Evolutionary conservation across 2,113 vertebrate species (phyloP), one percentile per base, ranked within the genome.

Genomic region (Haplochromis burtoni): DNA sequence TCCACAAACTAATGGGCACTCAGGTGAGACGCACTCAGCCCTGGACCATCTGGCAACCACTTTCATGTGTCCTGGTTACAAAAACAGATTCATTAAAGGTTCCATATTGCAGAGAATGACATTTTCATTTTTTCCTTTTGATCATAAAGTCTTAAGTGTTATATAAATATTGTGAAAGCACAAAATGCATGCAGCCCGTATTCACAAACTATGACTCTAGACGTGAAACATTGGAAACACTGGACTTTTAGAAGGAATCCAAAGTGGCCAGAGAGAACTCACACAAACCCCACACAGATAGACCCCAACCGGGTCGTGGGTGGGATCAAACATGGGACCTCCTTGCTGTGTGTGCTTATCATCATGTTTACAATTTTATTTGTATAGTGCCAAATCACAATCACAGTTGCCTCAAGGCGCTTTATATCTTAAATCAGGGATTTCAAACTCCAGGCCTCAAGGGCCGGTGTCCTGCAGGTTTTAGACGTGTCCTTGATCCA

Each of bases 11-110:
- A 79, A 66, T 83, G 17, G 19, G 13, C 80, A 78, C 21, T 61
- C 63, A 86, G 59, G 53, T 90, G 73, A 84, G 90, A 82, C 45
- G 3, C 55, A 73, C 78, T 89, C 31, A 10, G 17, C 49, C 33
- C 73, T 4, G 45, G 14, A 86, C 80, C 87, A 93, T 91, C 86
- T 93, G 90, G 45, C 66, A 82, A 19, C 38, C 83, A 81, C 66
- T 87, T 86, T 81, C 4, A 86, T 87, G 86, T 87, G 66, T 86
- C 82, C 63, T 76, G 40, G 86, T 87, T 87, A 86, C 79, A 53
- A 81, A 78, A 90, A 68, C 86, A 83, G 57, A 87, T 89, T 87
- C 42, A 90, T 92, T 49, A 71, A 78, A 54, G 40, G 1, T 31
- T 17, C 26, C 73, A 78, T 78, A 78, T 51, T 51, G 45, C 73